Evolutionary conservation across 2,797 vertebrate genomes (phyloP).

Genomic region (Ctenopoma multispine): DNA sequence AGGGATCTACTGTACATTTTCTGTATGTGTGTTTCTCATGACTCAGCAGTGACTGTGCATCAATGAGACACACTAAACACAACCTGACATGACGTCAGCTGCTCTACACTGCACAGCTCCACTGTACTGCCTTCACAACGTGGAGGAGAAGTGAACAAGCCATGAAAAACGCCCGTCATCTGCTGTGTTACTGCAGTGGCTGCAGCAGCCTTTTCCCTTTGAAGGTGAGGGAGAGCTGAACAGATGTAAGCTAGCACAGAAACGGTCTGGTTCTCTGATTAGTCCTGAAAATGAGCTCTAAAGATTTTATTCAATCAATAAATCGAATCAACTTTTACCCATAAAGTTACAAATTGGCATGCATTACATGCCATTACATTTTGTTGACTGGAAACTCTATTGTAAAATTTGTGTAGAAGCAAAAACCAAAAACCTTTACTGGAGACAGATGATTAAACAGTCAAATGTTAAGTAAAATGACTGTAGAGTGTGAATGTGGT

Average conservation of each 20-base stretch:
- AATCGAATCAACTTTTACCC: too few species aligned
- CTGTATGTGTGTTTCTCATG: slow-evolving; percentile 29
- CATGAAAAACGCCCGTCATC: not conserved
- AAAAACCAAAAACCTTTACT: too few species aligned
- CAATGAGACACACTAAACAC: slow-evolving; percentile 18
- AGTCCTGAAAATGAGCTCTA: not conserved
- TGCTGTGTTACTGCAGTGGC: slow-evolving; percentile 44
- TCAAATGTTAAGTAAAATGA: not conserved
- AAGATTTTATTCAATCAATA: not conserved
- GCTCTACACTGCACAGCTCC: slow-evolving; percentile 3
- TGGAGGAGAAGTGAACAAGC: slow-evolving; percentile 4
- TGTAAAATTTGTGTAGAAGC: too few species aligned
- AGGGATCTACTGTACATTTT: slow-evolving; percentile 12
- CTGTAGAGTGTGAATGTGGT: not conserved
- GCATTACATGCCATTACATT: too few species aligned
- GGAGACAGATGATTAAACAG: too few species aligned
- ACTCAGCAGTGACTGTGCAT: slow-evolving; percentile 59
- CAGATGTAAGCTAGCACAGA: slow-evolving; percentile 10
- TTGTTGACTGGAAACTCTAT: too few species aligned
- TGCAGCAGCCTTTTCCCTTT: slow-evolving; percentile 45
- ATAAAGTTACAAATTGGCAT: too few species aligned
- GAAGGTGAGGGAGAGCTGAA: slow-evolving; percentile 49
- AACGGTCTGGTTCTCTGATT: not conserved
- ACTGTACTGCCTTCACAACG: not conserved
- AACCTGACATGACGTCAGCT: slow-evolving; percentile 33